phyloP scores from a whole-genome alignment of 2,888 invertebrate species.

The Lordiphosa andalusiaca region DNA sequence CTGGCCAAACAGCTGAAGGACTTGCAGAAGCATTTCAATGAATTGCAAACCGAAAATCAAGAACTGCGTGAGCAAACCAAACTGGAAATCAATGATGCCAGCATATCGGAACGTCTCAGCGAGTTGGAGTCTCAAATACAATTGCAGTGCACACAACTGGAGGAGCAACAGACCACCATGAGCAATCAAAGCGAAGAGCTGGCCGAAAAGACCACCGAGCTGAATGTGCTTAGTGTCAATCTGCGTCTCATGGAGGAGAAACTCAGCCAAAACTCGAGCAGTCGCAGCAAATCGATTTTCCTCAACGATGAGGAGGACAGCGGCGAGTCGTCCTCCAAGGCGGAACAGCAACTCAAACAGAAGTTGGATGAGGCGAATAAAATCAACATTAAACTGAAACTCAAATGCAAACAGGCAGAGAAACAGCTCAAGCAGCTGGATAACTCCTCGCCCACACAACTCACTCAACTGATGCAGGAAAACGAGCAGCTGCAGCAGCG shows the following conservation, averaged over 20 bases:
- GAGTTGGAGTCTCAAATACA: conserved; percentile 81
- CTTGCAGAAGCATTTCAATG: conserved; percentile 48
- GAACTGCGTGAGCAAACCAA: conserved; percentile 51
- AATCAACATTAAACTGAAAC: conserved; percentile 75
- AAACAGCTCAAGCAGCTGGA: conserved; percentile 85
- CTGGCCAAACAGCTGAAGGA: conserved; percentile 76
- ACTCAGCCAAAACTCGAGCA: conserved; percentile 55
- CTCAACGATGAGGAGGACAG: conserved; percentile 56
- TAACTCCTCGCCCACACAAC: conserved; percentile 83
- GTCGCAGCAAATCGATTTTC: conserved; percentile 74
- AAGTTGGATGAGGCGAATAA: conserved; percentile 89
- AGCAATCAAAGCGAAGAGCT: conserved; percentile 82
- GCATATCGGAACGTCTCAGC: conserved; percentile 75
- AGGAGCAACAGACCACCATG: conserved; percentile 82
- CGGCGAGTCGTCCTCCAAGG: conserved; percentile 46
- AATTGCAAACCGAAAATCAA: conserved; percentile 26
- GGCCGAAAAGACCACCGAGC: conserved; percentile 82
- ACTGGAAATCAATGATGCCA: conserved; percentile 83
- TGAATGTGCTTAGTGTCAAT: conserved; percentile 81
- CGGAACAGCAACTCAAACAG: conserved; percentile 82
- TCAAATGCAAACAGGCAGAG: conserved; percentile 87
- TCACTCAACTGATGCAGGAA: conserved; percentile 84
- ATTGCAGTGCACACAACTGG: conserved; percentile 81
- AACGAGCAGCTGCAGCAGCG: conserved; percentile 85
- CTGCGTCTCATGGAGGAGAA: conserved; percentile 79